Evolutionary conservation across 2,797 vertebrate species (phyloP), one percentile per base, ranked within the genome.

Genomic region (Coccyzus lansbergi): DNA sequence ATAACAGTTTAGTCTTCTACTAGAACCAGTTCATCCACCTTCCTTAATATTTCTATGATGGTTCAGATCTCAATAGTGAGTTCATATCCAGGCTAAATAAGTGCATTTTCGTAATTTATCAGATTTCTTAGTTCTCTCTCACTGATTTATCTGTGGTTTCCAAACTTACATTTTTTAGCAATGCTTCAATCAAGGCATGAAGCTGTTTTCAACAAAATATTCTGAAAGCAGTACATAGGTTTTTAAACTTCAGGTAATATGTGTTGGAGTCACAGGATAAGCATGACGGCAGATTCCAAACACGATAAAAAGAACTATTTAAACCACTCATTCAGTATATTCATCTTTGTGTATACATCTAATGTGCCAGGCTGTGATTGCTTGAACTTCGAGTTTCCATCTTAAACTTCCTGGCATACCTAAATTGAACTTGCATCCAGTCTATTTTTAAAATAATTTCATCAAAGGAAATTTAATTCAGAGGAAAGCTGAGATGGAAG

Each of bases 381-480:
- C 34, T 76, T 52, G 42, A 65, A 46, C 67, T 65, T 83, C 1
- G 3, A 44, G 20, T 85, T 92, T 77, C 56, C 44, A 77, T 55
- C 40, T 74, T 55, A 28, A 65, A 36, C 28, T 93, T 88, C 68
- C 64, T 77, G 79, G 28, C 53, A 19, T 29, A 44, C 1, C 1
- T 90, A 53, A 67, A 24, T 87, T 71, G 76, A 59, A 69, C 51
- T 90, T 74, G 60, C 22, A 75, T 83, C 33, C 44, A 2, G 52
- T 79, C 64, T 84, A 70, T 87, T 92, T 92, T 65, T 12, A 62
- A 90, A 87, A 79, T 38, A 2, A 62, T 64, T 64, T 68, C 4
- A 79, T 91, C 31, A 74, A 90, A 89, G 68, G 75, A 93, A 80
- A 70, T 87, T 85, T 79, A 93, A 74, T 70, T 42, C 58, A 75